These are phyloP conservation scores for Typhlichthys subterraneus DNA, from an alignment of 2,797 vertebrate species.

Conservation along the genomic window DNA sequence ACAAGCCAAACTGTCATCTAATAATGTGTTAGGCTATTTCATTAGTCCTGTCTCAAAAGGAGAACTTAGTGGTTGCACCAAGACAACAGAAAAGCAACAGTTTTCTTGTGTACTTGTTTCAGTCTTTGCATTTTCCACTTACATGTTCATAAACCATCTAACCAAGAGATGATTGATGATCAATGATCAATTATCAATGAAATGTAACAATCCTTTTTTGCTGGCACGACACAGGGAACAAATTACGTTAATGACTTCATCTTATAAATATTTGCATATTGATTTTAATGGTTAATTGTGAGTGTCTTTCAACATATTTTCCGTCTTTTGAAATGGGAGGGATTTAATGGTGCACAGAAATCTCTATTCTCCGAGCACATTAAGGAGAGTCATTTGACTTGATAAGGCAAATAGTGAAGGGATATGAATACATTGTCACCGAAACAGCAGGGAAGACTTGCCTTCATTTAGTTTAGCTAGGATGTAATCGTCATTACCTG, in stretches of 20 bases:
- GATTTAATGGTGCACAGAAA: conserved; percentile 36
- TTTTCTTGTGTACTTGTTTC: conserved; percentile 46
- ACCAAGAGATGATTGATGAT: conserved; percentile 35
- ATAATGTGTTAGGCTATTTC: conserved; percentile 16
- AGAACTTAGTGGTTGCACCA: conserved; percentile 32
- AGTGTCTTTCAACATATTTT: conserved; percentile 42
- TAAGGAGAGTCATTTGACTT: conserved; percentile 21
- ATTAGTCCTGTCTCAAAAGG: conserved; percentile 34
- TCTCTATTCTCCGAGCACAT: conserved; percentile 32
- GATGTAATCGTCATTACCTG: conserved; percentile 11
- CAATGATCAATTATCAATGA: conserved; percentile 67
- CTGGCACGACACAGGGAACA: conserved; percentile 63
- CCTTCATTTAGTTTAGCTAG: no score
- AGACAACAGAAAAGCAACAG: conserved; percentile 36
- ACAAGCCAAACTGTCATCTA: conserved; percentile 21
- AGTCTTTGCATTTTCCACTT: conserved; percentile 49
- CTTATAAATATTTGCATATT: conserved; percentile 62
- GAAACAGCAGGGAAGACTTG: conserved; percentile 30
- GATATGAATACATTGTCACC: conserved; percentile 13
- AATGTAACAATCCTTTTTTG: conserved; percentile 61
- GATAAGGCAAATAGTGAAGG: conserved; percentile 24
- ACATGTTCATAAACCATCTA: conserved; percentile 54
- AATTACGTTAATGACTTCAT: conserved; percentile 68
- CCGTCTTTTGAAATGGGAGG: conserved; percentile 10
- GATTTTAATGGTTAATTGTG: conserved; percentile 44